Evolutionary conservation across 2,113 vertebrate genomes (phyloP).

Genomic region (Cairina moschata): DNA sequence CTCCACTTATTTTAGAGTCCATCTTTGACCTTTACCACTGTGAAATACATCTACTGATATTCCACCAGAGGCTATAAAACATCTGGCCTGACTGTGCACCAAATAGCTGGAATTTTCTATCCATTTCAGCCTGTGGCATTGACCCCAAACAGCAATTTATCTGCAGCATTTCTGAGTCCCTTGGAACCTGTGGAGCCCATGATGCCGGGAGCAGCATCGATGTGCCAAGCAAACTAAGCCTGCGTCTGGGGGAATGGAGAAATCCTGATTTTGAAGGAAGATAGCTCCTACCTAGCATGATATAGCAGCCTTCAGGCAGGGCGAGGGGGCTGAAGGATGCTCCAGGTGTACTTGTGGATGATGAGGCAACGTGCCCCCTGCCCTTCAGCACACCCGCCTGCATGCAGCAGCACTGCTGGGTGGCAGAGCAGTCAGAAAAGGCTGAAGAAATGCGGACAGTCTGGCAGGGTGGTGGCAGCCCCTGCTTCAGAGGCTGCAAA

Average conservation of each 20-base stretch:
- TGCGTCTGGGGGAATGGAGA: fast-evolving
- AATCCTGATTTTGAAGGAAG: background rate
- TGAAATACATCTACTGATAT: conserved; percentile 51
- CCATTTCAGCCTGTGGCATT: conserved; percentile 22
- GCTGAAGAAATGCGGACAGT: background rate
- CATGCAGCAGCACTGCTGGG: fast-evolving
- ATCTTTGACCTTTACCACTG: conserved; percentile 41
- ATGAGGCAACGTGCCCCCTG: background rate
- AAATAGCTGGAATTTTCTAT: conserved; percentile 48
- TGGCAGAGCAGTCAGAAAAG: background rate
- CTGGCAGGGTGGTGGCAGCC: background rate
- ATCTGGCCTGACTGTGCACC: conserved; percentile 42
- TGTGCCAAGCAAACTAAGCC: background rate
- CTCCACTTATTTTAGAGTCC: conserved; percentile 49
- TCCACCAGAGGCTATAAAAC: conserved; percentile 64
- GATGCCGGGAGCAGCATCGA: background rate
- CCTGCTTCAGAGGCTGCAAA: background rate
- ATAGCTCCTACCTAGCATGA: background rate
- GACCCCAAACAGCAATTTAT: conserved; percentile 3
- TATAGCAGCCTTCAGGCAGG: background rate
- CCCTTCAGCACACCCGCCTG: fast-evolving
- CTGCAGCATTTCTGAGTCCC: conserved; percentile 14
- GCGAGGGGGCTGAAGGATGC: background rate
- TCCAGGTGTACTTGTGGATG: background rate
- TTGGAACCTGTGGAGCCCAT: background rate